Conservation (phyloP, 2,888 invertebrate species). For the Acrocyrtus sp. region DNA sequence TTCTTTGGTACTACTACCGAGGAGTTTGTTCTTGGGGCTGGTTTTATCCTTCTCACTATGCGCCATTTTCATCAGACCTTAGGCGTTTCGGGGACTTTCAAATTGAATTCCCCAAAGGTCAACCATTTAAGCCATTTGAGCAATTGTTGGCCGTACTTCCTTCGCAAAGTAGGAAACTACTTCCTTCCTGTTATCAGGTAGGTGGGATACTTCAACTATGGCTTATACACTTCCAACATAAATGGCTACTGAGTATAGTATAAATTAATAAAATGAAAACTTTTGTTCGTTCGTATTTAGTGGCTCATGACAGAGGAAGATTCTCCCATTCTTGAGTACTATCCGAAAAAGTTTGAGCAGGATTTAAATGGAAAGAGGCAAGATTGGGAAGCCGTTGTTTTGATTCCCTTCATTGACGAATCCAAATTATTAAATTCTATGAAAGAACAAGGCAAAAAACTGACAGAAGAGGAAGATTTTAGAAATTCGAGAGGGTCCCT, state of each 20-base stretch:
- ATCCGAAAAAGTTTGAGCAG: constrained; percentile 89
- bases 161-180: constrained; percentile 76
- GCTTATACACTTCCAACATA: not conserved
- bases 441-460: constrained; percentile 73
- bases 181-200: constrained; percentile 81
- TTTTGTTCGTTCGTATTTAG: constrained; percentile 50
- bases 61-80: constrained; percentile 95
- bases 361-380: constrained; percentile 96
- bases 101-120: constrained; percentile 84
- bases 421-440: constrained; percentile 79
- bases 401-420: constrained; percentile 94
- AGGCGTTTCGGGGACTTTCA: constrained; percentile 80
- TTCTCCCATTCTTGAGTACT: constrained; percentile 89
- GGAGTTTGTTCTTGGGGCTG: constrained; percentile 98
- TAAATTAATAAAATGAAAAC: not conserved
- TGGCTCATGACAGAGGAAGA: constrained; percentile 78
- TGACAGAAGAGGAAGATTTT: constrained; percentile 76
- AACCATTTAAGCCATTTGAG: constrained; percentile 92
- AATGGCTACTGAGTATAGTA: not conserved
- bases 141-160: constrained; percentile 90
- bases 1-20: constrained; percentile 94
- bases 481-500: constrained; percentile 91
- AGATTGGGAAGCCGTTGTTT: constrained; percentile 96
- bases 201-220: no score
- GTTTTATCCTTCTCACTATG: constrained; percentile 98